Base-by-base conservation (phyloP, 2,113 vertebrate species). In the Trematomus loennbergii region DNA sequence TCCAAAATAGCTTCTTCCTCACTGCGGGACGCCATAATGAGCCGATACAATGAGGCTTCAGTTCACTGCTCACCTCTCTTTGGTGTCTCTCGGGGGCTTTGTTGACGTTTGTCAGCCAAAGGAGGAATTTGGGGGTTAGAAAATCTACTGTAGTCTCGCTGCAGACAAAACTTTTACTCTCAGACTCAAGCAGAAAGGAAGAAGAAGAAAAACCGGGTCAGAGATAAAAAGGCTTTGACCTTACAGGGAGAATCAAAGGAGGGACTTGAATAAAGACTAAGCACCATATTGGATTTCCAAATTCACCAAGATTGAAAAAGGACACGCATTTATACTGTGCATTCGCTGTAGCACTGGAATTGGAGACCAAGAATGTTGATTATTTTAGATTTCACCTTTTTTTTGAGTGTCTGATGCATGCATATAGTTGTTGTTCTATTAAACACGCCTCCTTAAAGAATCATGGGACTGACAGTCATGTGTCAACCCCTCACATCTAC, bases 1-100 rank as follows among this genome's bases (percentile, higher is more conserved):
- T 88, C 93, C 91, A 93, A 94, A 94, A 94, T 92, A 88, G 91
- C 91, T 87, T 90, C 91, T 90, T 93, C 89, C 93, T 94, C 92
- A 89, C 93, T 79, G 86, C 84, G 75, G 90, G 91, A 91, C 75
- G 82, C 88, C 87, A 91, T 93, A 93, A 93, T 93, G 87, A 93
- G 89, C 89, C 90, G 85, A 85, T 89, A 93, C 92, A 94, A 94
- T 90, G 89, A 91, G 86, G 92, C 89, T 94, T 86, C 94, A 94
- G 90, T 93, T 94, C 90, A 92, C 91, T 94, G 93, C 92, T 91
- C 93, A 93, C 89, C 90, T 93, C 90, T 92, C 92, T 91, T 88
- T 93, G 88, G 88, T 90, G 87, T 94, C 89, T 93, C 86, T 87
- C 29, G n/a, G 90, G 84, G 82, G 90, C 92, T 93, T 94, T 94